Percentiles rank a stretch among this genome's conserved stretches.
Conservation (phyloP, 2,888 invertebrate species). For the Hecatera dysodea region DNA sequence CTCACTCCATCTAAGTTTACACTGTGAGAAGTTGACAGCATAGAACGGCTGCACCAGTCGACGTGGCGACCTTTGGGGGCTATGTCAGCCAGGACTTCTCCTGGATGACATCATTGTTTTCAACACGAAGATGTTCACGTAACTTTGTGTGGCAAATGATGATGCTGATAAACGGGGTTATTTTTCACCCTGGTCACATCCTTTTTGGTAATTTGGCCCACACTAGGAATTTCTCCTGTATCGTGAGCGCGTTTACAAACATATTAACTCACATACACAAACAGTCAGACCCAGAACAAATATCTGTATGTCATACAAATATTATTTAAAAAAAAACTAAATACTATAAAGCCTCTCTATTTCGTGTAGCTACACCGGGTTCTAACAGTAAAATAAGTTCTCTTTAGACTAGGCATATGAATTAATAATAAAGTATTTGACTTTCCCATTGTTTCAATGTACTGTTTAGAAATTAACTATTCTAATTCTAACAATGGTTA, state of each 20-base stretch:
- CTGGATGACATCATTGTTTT: too few species aligned
- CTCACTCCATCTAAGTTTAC: too few species aligned
- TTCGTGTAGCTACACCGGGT: neutral
- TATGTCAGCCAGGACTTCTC: too few species aligned
- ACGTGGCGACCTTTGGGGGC: neutral
- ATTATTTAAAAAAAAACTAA: too few species aligned
- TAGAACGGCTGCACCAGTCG: neutral
- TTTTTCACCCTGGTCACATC: neutral
- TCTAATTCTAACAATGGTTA: constrained; percentile 10
- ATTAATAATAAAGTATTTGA: neutral
- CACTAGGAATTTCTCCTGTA: too few species aligned
- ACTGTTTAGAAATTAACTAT: constrained; percentile 9
- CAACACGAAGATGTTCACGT: too few species aligned
- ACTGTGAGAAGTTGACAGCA: neutral
- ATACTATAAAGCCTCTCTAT: neutral
- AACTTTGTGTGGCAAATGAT: neutral
- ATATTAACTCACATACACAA: too few species aligned
- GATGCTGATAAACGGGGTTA: neutral
- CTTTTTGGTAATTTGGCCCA: too few species aligned
- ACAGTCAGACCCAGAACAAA: too few species aligned
- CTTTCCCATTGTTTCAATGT: constrained; percentile 5
- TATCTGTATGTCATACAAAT: too few species aligned
- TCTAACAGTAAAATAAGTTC: neutral
- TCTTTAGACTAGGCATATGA: neutral
- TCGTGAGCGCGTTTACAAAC: too few species aligned